Evolutionary conservation across 2,888 invertebrate genomes (phyloP), one percentile per base, ranked within the genome.

Genomic region (Hoplodrina blanda): DNA sequence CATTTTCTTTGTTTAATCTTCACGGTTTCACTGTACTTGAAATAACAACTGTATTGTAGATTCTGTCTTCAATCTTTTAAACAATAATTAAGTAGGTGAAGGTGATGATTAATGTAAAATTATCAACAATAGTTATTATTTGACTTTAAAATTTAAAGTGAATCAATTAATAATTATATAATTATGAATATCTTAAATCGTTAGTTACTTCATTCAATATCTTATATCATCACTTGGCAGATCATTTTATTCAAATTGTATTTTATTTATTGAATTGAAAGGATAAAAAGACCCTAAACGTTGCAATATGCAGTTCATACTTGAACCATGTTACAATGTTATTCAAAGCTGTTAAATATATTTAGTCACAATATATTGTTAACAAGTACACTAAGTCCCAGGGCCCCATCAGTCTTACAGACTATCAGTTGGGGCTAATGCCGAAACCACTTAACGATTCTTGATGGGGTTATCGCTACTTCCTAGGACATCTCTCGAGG

Each of bases 391-490:
- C 46, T 44, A 60, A 49, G 4, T 74, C 68, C 69, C 66, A 20
- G 37, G 50, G 70, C 66, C 33, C 69, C 63, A 52, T 57, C 71
- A 69, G 69, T 70, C 56, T 64, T 60, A 15, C 50, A 61, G 61
- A 61, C 59, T 71, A 67, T 75, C 69, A 68, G 65, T 60, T 56
- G 37, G 55, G 56, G 67, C 61, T 81, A 83, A 81, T 81, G 77
- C 75, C 53, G 55, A 77, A 80, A 83, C 69, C 72, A 81, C 80
- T 78, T 82, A 83, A 83, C 81, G 81, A 62, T 73, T 79, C 82
- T 73, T 81, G 70, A 83, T 83, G 77, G 74, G 73, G 81, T 75
- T 79, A 83, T 79, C 81, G 74, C 57, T 73, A 69, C 81, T 75
- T 75, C 74, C 74, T 73, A 65, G 33, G 61, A 79, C 64, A 64